Evolutionary conservation across 2,797 vertebrate genomes (phyloP).

Genomic region (Aphelocoma californica): DNA sequence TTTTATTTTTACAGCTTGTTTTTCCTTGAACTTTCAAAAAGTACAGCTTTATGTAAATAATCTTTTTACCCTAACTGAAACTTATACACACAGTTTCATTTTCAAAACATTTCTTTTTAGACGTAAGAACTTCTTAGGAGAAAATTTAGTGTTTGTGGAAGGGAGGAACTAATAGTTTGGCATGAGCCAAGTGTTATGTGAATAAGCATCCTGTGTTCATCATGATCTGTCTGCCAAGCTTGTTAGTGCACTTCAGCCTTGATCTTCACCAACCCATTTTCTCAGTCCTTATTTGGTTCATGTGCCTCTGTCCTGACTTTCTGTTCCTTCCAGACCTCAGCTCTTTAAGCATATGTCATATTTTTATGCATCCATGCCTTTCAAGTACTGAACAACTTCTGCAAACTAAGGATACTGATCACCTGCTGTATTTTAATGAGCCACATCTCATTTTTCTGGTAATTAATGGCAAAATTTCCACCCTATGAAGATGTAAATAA

Average conservation of each 20-base stretch:
- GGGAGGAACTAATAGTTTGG: background rate
- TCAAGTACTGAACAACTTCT: background rate
- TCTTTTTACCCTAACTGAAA: slow-evolving; percentile 1
- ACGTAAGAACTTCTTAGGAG: background rate
- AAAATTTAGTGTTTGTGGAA: slow-evolving; percentile 9
- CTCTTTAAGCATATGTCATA: background rate
- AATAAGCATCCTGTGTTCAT: background rate
- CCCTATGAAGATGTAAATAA: background rate
- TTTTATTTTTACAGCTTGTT: background rate
- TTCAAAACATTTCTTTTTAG: slow-evolving; percentile 18
- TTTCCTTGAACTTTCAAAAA: background rate
- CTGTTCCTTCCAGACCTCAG: background rate
- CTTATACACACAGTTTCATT: background rate
- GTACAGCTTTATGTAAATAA: background rate
- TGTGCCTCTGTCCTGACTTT: background rate
- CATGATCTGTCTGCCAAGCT: background rate
- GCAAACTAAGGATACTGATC: background rate
- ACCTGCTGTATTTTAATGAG: background rate
- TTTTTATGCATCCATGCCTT: background rate
- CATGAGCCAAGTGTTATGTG: background rate
- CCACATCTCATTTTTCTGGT: background rate
- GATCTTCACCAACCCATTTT: background rate
- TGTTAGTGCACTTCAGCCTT: background rate
- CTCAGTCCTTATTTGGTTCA: background rate
- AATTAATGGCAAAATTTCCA: background rate